phyloP scores from a whole-genome alignment of 2,797 vertebrate genomes.

The Oceanodroma leucorhoa region DNA sequence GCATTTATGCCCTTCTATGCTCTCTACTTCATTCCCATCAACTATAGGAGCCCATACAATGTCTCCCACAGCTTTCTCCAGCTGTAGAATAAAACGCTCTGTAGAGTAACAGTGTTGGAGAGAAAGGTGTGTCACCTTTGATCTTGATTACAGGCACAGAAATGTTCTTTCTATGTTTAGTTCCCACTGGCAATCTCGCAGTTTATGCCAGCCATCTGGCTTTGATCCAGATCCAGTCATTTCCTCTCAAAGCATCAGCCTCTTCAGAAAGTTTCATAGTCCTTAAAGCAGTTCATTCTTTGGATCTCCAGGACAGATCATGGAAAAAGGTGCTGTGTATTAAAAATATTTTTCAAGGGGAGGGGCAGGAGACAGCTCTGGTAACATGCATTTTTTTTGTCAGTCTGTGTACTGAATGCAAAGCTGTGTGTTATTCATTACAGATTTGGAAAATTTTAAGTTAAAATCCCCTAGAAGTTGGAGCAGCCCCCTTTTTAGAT shows the following conservation, averaged over 20 bases:
- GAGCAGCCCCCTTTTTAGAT: not conserved
- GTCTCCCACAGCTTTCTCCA: not conserved
- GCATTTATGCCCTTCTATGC: not conserved
- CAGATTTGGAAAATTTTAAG: too few species aligned
- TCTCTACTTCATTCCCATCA: not conserved
- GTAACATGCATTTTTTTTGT: accelerated
- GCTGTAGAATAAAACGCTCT: not conserved
- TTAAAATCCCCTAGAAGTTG: not conserved
- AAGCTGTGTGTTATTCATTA: accelerated
- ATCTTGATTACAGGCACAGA: not conserved
- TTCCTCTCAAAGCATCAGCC: not conserved
- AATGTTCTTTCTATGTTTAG: not conserved
- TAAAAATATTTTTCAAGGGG: not conserved
- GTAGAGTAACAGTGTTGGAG: not conserved
- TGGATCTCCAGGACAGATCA: not conserved
- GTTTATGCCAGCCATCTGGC: not conserved
- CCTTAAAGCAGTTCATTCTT: not conserved
- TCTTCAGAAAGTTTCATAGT: not conserved
- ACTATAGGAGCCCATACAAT: accelerated
- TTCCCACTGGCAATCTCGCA: not conserved
- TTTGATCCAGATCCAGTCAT: not conserved
- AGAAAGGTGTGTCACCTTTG: not conserved
- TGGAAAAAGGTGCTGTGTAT: not conserved
- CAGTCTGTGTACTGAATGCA: not conserved
- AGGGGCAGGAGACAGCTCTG: not conserved